Evolutionary conservation across 2,888 invertebrate genomes (phyloP), one percentile per base, ranked within the genome.

Genomic region (Griposia aprilina): DNA sequence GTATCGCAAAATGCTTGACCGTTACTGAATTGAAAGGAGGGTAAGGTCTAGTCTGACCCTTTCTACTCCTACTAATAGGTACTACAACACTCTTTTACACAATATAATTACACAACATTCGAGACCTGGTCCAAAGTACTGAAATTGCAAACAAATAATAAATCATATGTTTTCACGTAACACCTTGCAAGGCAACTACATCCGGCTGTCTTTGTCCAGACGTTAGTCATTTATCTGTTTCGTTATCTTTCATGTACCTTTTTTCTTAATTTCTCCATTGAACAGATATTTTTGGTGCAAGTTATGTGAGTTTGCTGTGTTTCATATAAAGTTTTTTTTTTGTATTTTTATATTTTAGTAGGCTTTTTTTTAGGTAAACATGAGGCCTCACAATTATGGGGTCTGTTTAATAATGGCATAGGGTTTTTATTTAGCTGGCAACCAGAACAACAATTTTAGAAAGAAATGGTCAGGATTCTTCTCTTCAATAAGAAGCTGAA

Each of bases 211-310:
- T 89, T 91, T 87, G 86, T 89, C 83, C 81, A 87, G 80, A 87
- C 86, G 76, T 84, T 84, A 83, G 83, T 67, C 79, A 89, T 85
- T 92, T 93, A 91, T 93, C 90, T 90, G 81, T 91, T 91, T 90
- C 85, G 90, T 90, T 91, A 91, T 91, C 91, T 87, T 89, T 87
- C 84, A 88, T 88, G 82, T 78, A 77, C 80, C 69, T 89, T 87
- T 89, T 89, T 87, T 92, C 91, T 91, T 91, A 92, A 92, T 93
- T 92, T 92, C 91, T 90, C 90, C 87, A 87, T 89, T 86, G 86
- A 84, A 83, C 81, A 71, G 85, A 76, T 66, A 66, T 79, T 80
- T 48, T 50, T 63, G 90, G 91, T 81, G 2, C 78, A 92, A 91
- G 89, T 87, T n/a, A 89, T 4, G 82, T 78, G 84, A 82, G 75